A percentile compares a stretch with the other conserved stretches of the same genome.
These are phyloP conservation scores for Phrynocephalus versicolor DNA, from an alignment of 2,113 vertebrate genomes.

Conservation along the genomic window DNA sequence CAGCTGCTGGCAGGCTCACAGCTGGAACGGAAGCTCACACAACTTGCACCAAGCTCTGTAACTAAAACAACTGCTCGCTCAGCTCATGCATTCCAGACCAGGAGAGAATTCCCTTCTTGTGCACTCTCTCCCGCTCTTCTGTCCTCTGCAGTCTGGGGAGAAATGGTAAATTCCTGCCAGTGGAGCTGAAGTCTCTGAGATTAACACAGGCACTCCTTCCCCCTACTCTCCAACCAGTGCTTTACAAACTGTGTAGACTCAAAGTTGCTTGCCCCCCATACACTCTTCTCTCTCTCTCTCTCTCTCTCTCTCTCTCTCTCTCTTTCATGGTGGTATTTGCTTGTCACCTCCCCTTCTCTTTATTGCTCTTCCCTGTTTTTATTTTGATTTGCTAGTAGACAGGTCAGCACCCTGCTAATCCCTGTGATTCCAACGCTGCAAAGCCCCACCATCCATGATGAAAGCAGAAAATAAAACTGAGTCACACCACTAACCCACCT, in stretches of 20 bases:
- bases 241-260: background rate
- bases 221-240: background rate
- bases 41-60: slow-evolving; percentile 33
- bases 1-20: slow-evolving; percentile 31
- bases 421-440: background rate
- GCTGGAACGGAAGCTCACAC: slow-evolving; percentile 42
- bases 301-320: slow-evolving; percentile 40
- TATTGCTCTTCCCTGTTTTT: background rate
- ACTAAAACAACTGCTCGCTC: slow-evolving; percentile 70
- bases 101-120: slow-evolving; percentile 64
- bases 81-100: slow-evolving; percentile 67
- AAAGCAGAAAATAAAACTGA: background rate
- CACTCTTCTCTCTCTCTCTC: slow-evolving; percentile 17
- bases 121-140: slow-evolving; percentile 44
- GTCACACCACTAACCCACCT: background rate
- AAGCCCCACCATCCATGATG: background rate
- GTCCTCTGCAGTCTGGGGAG: slow-evolving; percentile 68
- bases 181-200: slow-evolving; percentile 65
- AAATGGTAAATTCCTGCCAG: slow-evolving; percentile 70
- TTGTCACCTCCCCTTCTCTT: background rate
- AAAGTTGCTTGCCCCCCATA: slow-evolving; percentile 10
- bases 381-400: background rate
- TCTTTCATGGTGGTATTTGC: slow-evolving; percentile 12
- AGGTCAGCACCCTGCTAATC: background rate
- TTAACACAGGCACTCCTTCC: slow-evolving; percentile 69